phyloP scores from a whole-genome alignment of 2,797 vertebrate species.

The Potorous gilbertii region DNA sequence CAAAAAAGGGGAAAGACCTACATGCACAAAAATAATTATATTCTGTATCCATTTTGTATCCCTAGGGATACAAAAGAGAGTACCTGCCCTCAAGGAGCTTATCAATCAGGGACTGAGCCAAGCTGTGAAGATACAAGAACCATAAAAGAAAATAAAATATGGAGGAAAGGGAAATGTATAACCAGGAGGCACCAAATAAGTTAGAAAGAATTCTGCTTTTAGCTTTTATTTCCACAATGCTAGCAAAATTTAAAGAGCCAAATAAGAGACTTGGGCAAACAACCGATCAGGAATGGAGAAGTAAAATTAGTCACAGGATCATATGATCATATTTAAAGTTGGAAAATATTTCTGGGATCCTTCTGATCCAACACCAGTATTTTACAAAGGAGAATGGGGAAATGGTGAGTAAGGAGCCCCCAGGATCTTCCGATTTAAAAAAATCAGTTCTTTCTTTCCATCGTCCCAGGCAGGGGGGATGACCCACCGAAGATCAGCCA shows the following conservation, averaged over 20 bases:
- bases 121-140: neutral
- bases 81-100: neutral
- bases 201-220: neutral
- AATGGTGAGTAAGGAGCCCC: neutral
- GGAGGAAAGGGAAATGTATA: neutral
- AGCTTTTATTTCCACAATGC: neutral
- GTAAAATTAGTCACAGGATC: neutral
- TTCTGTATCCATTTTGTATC: too few species aligned
- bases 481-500: neutral
- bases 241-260: neutral
- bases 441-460: neutral
- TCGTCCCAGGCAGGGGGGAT: too few species aligned
- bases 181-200: neutral
- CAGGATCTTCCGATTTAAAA: neutral
- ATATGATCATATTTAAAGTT: neutral
- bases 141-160: neutral
- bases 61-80: neutral
- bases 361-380: neutral
- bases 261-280: too few species aligned
- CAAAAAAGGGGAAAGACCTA: too few species aligned
- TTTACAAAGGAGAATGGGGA: neutral
- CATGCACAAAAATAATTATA: too few species aligned
- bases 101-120: neutral
- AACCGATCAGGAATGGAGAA: neutral
- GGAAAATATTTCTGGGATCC: neutral